phyloP scores from a whole-genome alignment of 2,797 vertebrate species.

The Paguma larvata region DNA sequence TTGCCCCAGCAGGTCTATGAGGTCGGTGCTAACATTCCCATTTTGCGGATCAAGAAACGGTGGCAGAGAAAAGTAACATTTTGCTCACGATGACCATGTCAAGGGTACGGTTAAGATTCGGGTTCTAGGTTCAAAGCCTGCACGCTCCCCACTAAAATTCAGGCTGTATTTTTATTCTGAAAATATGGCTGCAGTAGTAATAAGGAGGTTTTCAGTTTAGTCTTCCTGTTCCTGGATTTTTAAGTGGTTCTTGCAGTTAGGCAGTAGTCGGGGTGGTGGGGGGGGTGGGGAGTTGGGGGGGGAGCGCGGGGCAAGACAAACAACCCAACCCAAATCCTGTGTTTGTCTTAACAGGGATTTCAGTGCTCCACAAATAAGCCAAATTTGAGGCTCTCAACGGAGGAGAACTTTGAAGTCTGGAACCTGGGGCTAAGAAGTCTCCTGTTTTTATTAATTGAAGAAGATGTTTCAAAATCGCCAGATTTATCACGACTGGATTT shows the following conservation, averaged over 20 bases:
- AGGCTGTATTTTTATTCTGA: neutral
- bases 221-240: neutral
- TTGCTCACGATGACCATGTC: neutral
- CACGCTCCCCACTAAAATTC: neutral
- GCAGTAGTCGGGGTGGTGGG: neutral
- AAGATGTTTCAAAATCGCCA: slow-evolving; percentile 88
- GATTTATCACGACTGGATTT: slow-evolving; percentile 90
- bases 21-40: neutral
- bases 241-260: neutral
- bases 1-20: neutral
- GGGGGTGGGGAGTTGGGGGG: too few relatives aligned
- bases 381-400: slow-evolving; percentile 81
- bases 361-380: slow-evolving; percentile 82
- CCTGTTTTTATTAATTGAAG: slow-evolving; percentile 90
- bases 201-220: neutral
- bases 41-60: neutral
- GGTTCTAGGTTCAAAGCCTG: neutral
- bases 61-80: neutral
- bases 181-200: neutral
- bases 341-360: slow-evolving; percentile 82
- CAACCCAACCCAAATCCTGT: neutral
- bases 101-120: neutral
- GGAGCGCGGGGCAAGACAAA: neutral
- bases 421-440: slow-evolving; percentile 85
- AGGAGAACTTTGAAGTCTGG: slow-evolving; percentile 87